These are phyloP conservation scores for Sturnira hondurensis DNA, from an alignment of 2,113 vertebrate species.

Conservation along the genomic window DNA sequence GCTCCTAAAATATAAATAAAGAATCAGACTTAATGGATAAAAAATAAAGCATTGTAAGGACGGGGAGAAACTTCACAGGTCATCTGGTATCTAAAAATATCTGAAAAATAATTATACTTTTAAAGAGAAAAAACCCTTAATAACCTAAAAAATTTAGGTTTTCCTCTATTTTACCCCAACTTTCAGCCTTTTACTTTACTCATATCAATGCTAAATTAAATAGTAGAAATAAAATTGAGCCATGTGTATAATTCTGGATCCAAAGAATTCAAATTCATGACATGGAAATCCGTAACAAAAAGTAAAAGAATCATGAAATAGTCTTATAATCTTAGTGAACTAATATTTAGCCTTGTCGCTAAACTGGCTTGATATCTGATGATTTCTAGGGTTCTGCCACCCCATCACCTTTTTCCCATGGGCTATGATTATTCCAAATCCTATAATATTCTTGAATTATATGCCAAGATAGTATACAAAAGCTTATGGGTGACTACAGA, in stretches of 20 bases:
- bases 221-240: conserved; percentile 18
- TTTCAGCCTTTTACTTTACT: conserved; percentile 21
- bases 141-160: neutral
- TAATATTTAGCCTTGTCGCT: neutral
- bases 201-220: neutral
- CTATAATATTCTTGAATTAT: conserved; percentile 20
- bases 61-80: neutral
- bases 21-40: neutral
- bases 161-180: neutral
- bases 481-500: neutral
- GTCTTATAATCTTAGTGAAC: neutral
- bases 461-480: neutral
- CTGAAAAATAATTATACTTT: neutral
- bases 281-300: neutral
- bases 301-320: conserved; percentile 5
- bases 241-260: neutral
- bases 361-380: neutral
- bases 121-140: neutral
- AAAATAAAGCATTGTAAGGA: neutral
- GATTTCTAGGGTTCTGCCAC: neutral
- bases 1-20: too few species aligned
- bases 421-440: neutral
- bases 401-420: neutral
- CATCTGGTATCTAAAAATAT: neutral
- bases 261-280: conserved; percentile 34